A percentile compares a stretch with the other conserved stretches of the same genome.
phyloP scores from a whole-genome alignment of 2,888 invertebrate genomes.

The Theretra japonica region DNA sequence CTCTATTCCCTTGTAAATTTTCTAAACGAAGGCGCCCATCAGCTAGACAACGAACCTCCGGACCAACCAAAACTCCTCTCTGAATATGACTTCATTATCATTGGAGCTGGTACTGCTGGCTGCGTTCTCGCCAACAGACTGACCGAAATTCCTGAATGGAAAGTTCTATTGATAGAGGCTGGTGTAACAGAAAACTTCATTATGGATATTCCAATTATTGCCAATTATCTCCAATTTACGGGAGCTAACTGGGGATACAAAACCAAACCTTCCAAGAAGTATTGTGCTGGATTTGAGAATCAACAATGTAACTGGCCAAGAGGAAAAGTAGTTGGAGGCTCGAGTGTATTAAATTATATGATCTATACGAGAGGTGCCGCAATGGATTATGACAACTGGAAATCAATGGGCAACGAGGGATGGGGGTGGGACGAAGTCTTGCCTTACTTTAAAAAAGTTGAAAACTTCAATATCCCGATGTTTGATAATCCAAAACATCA shows the following conservation, averaged over 20 bases:
- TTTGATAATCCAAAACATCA: conserved; percentile 82
- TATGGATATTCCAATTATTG: conserved; percentile 91
- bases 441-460: conserved; percentile 91
- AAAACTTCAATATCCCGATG: conserved; percentile 87
- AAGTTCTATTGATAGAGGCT: conserved; percentile 89
- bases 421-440: conserved; percentile 90
- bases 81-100: conserved; percentile 90
- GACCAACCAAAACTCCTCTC: conserved; percentile 77
- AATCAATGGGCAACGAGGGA: conserved; percentile 87
- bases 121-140: conserved; percentile 90
- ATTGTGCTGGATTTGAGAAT: conserved; percentile 90
- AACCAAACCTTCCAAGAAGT: conserved; percentile 89
- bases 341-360: conserved; percentile 92
- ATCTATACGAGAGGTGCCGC: conserved; percentile 89
- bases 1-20: conserved; percentile 82
- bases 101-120: conserved; percentile 93
- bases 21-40: conserved; percentile 80
- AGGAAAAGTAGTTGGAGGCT: conserved; percentile 93
- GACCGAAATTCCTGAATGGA: conserved; percentile 88
- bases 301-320: conserved; percentile 91
- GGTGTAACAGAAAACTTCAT: conserved; percentile 88
- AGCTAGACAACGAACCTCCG: conserved; percentile 80
- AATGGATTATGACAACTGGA: conserved; percentile 91
- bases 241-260: conserved; percentile 92
- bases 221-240: conserved; percentile 89